Evolutionary conservation across 2,113 vertebrate genomes (phyloP), one percentile per base, ranked within the genome.

Genomic region (Holacanthus passer): DNA sequence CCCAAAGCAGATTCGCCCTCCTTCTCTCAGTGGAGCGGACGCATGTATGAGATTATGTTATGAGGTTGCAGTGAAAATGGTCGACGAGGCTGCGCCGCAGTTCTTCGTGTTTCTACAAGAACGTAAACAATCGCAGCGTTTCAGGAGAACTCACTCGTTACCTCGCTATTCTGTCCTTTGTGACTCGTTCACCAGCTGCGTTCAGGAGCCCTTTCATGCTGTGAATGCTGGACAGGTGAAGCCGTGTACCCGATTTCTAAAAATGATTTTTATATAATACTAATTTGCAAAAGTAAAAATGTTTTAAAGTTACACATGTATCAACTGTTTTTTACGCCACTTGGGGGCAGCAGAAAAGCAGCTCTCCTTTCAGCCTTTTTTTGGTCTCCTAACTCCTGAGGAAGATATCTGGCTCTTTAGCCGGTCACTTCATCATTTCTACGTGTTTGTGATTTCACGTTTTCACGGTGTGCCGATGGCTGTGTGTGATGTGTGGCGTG

Each of bases 401-500:
- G 35, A 5, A 37, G 7, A 37, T 37, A 37, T 37, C 35, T 7
- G 35, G 7, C 35, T 37, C 35, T 37, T 37, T 37, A 37, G 35
- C n/a, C n/a, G n/a, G n/a, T 37, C 35, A 7, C 35, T 37, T 37
- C 39, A 41, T 41, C 39, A 41, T 41, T 45, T 45, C 14, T 10
- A 39, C 17, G 22, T 50, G 8, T 50, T 50, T 50, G 19, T 50
- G 43, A n/a, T 10, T 19, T 50, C 48, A 50, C 20, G 5, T 50
- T 50, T 50, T 72, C 56, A 43, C 69, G 62, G 60, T 77, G 55
- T 53, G 56, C 52, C 62, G 77, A 69, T 74, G 67, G 22, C 32
- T 77, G 6, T 69, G 37, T 50, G 41, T 77, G 60, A 79, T 87
- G 29, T 88, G 29, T 39, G 62, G 65, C 62, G 85, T 65, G 56